phyloP scores from a whole-genome alignment of 1,140 invertebrate genomes.

The Matsumurasca onukii region DNA sequence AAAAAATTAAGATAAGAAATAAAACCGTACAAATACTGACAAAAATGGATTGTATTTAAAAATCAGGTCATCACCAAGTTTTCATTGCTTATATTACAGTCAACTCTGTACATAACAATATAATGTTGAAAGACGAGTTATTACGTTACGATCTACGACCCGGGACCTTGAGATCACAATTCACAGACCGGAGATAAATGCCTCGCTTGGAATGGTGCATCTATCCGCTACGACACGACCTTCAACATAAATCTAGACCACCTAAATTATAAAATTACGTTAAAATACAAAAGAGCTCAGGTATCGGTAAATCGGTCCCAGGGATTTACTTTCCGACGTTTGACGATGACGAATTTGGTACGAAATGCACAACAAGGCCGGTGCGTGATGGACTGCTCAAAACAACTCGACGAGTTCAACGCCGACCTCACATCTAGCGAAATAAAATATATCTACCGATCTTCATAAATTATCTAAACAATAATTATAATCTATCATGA shows the following conservation, averaged over 20 bases:
- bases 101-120: constrained; percentile 30
- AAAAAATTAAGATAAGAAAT: constrained; percentile 21
- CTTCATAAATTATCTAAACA: constrained; percentile 13
- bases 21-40: constrained; percentile 30
- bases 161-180: constrained; percentile 11
- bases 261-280: neutral
- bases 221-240: neutral
- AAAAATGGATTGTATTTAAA: constrained; percentile 36
- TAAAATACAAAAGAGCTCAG: constrained; percentile 15
- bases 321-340: constrained; percentile 12
- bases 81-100: constrained; percentile 30
- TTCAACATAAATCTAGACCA: constrained; percentile 7
- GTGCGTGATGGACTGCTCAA: constrained; percentile 23
- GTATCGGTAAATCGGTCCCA: constrained; percentile 19
- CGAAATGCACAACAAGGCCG: constrained; percentile 28
- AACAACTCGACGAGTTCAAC: constrained; percentile 6
- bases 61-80: constrained; percentile 35
- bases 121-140: constrained; percentile 24
- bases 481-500: constrained; percentile 11
- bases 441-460: constrained; percentile 31
- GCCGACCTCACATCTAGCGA: constrained; percentile 5
- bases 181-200: constrained; percentile 4
- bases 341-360: constrained; percentile 16
- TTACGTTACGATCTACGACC: constrained; percentile 1
- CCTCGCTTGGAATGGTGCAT: constrained; percentile 13